Conservation (phyloP, 2,888 invertebrate genomes). For the Endotricha flammealis region DNA sequence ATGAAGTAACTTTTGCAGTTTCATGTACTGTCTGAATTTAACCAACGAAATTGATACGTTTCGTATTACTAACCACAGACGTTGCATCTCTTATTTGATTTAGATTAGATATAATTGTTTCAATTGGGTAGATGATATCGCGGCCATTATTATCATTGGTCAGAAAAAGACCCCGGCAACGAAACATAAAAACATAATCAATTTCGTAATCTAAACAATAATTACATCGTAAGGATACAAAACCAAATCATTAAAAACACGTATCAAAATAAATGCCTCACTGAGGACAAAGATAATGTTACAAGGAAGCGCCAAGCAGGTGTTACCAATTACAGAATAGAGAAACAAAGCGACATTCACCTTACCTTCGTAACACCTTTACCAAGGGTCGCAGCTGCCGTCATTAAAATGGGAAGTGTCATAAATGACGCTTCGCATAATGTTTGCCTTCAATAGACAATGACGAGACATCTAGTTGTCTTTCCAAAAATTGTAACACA, state of each 20-base stretch:
- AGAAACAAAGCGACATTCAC: slow-evolving; percentile 39
- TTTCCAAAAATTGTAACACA: slow-evolving; percentile 31
- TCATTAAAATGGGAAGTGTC: slow-evolving; percentile 49
- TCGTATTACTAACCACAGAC: too few relatives aligned
- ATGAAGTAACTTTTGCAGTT: too few relatives aligned
- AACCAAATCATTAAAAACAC: slow-evolving; percentile 20
- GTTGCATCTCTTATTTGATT: too few relatives aligned
- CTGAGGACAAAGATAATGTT: slow-evolving; percentile 23
- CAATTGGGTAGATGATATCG: too few relatives aligned
- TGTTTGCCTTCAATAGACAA: slow-evolving; percentile 47
- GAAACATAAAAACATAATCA: slow-evolving; percentile 11
- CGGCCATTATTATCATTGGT: too few relatives aligned
- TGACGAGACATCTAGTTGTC: slow-evolving; percentile 35
- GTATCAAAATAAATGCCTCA: slow-evolving; percentile 22
- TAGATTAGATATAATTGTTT: too few relatives aligned
- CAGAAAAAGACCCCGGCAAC: too few relatives aligned
- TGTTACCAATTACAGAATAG: slow-evolving; percentile 53
- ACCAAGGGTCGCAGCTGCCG: slow-evolving; percentile 49
- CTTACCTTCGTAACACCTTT: slow-evolving; percentile 34
- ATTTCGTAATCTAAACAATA: slow-evolving; percentile 19
- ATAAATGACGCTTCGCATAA: slow-evolving; percentile 55
- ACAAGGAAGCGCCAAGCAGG: slow-evolving; percentile 47
- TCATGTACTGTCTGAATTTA: too few relatives aligned
- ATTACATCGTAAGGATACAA: slow-evolving; percentile 16
- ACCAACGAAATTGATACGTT: too few relatives aligned